Conservation (phyloP, 2,797 vertebrate genomes). For the Denticeps clupeoides region DNA sequence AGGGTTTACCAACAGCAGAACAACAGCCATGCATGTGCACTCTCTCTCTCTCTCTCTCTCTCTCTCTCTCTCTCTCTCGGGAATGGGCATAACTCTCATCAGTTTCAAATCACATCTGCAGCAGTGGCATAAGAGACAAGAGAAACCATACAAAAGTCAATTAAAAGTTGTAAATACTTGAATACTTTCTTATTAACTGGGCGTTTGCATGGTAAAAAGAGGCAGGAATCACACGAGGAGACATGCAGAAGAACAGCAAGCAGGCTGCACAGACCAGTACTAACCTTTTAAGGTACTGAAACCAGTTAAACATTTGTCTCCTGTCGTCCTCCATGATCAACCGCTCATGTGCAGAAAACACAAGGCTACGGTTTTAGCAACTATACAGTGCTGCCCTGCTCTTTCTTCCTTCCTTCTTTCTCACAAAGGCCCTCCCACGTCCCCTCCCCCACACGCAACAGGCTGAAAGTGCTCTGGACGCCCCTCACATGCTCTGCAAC, state of each 20-base stretch:
- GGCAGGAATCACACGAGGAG: slow-evolving; percentile 1
- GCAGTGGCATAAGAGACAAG: too few relatives aligned
- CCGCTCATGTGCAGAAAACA: slow-evolving; percentile 1
- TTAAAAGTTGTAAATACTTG: too few relatives aligned
- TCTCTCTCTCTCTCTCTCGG: too few relatives aligned
- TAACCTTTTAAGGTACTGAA: slow-evolving; percentile 45
- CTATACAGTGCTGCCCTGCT: slow-evolving; percentile 29
- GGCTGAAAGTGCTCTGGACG: slow-evolving; percentile 18
- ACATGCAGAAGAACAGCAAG: slow-evolving; percentile 15
- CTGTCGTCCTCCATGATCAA: slow-evolving; percentile 43
- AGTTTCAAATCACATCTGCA: too few relatives aligned
- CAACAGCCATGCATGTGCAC: too few relatives aligned
- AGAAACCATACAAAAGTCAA: too few relatives aligned
- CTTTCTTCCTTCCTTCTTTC: slow-evolving; percentile 27
- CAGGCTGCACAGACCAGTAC: slow-evolving; percentile 17
- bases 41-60: too few relatives aligned
- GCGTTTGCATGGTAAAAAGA: too few relatives aligned
- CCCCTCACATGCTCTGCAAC: slow-evolving; percentile 15
- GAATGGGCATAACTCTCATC: too few relatives aligned
- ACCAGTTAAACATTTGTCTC: slow-evolving; percentile 29
- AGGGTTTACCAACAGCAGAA: too few relatives aligned
- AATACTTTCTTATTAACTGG: too few relatives aligned
- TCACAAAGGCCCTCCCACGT: slow-evolving; percentile 14
- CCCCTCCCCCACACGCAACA: slow-evolving; percentile 36
- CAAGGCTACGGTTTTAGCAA: slow-evolving; percentile 14